A percentile compares a stretch with the other conserved stretches of the same genome.
phyloP scores from a whole-genome alignment of 1,140 invertebrate species.

The Drosophila tani region DNA sequence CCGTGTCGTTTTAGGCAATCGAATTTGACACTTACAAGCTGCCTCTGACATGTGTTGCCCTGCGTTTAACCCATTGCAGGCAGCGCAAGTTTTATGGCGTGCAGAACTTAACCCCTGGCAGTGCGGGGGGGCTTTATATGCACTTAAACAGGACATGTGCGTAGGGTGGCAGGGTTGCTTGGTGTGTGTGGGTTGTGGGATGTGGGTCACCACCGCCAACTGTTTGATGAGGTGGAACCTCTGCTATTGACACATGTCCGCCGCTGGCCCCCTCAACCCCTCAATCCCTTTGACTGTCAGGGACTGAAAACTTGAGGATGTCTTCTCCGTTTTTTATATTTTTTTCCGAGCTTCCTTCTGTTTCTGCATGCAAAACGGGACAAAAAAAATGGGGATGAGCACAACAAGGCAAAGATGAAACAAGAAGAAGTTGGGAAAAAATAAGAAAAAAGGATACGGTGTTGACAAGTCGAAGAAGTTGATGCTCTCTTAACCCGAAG shows the following conservation, averaged over 20 bases:
- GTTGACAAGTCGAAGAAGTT: slow-evolving; percentile 30
- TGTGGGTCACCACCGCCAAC: slow-evolving; percentile 55
- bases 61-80: slow-evolving; percentile 37
- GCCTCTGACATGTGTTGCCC: slow-evolving; percentile 56
- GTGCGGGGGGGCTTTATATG: slow-evolving; percentile 45
- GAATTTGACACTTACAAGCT: slow-evolving; percentile 66
- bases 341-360: not conserved
- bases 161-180: slow-evolving; percentile 6
- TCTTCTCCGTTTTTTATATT: not conserved
- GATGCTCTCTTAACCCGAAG: slow-evolving; percentile 21
- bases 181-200: slow-evolving; percentile 13
- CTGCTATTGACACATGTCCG: slow-evolving; percentile 47
- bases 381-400: slow-evolving; percentile 10
- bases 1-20: slow-evolving; percentile 32
- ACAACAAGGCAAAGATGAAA: slow-evolving; percentile 28
- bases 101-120: slow-evolving; percentile 21
- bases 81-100: slow-evolving; percentile 27
- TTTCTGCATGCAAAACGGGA: slow-evolving; percentile 21
- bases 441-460: not conserved
- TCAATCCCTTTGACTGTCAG: slow-evolving; percentile 8
- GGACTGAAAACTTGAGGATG: slow-evolving; percentile 34
- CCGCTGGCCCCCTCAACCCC: not conserved
- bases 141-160: slow-evolving; percentile 44
- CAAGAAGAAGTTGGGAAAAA: slow-evolving; percentile 1
- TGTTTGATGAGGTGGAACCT: slow-evolving; percentile 55